Percentiles rank a stretch among this genome's conserved stretches.
Conservation (phyloP, 2,888 invertebrate species). For the Crepidodera aurea region DNA sequence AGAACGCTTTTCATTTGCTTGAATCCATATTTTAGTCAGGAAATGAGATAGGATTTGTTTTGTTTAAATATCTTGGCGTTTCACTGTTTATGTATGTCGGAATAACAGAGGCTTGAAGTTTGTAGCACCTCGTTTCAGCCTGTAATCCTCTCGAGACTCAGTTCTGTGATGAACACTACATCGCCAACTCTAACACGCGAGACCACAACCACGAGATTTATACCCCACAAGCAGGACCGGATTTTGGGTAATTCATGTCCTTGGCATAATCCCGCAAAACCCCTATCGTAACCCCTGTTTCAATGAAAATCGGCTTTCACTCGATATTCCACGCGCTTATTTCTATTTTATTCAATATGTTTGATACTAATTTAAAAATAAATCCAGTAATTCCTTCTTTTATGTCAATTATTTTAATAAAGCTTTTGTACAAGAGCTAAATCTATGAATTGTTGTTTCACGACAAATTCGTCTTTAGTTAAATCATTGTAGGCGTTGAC, state of each 20-base stretch:
- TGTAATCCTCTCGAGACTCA: conserved; percentile 39
- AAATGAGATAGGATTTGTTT: conserved; percentile 33
- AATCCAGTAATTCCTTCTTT: too few relatives aligned
- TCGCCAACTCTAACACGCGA: conserved; percentile 48
- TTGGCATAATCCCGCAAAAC: conserved; percentile 28
- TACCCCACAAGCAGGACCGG: conserved; percentile 36
- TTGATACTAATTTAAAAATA: too few relatives aligned
- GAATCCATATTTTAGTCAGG: conserved; percentile 32
- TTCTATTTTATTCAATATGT: neutral
- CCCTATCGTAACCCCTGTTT: conserved; percentile 1
- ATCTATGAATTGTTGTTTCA: too few relatives aligned
- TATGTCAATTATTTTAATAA: too few relatives aligned
- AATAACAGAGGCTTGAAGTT: conserved; percentile 38
- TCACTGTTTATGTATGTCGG: conserved; percentile 34
- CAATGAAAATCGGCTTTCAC: conserved; percentile 9
- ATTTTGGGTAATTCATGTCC: conserved; percentile 23
- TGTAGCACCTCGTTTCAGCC: conserved; percentile 43
- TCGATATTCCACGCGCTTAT: neutral
- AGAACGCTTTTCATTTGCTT: conserved; percentile 24
- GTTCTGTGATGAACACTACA: conserved; percentile 50
- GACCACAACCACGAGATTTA: conserved; percentile 49
- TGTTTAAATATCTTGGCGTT: conserved; percentile 35
- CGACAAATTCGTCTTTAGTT: too few relatives aligned
- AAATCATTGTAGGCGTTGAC: neutral
- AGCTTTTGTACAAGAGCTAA: too few relatives aligned